Base-by-base conservation (phyloP, 2,113 vertebrate species). In the Oncorhynchus tshawytscha region DNA sequence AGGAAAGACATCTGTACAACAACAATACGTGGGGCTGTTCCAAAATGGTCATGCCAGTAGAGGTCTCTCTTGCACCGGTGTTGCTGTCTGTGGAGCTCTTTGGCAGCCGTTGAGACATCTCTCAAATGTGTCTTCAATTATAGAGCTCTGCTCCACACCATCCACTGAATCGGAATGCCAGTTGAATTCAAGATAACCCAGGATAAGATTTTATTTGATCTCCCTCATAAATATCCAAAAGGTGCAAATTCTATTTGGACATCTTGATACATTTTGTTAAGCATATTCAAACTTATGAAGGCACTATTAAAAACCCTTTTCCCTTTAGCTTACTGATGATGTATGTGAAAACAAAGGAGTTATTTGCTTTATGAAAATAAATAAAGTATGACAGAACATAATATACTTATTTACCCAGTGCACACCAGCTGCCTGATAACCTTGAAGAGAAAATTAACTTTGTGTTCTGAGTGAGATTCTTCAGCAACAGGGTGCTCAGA, bases 121-220 rank as follows among this genome's bases (percentile, higher is more conserved):
- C 78, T 83, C 68, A 81, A 91, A 91, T 91, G 82, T 92, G 90
- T 86, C 84, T 90, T 90, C 88, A 89, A 90, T 91, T 92, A 91
- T 78, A 45, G n/a, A 22, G 77, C 79, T 78, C 76, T 72, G 84
- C 85, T 85, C 88, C 81, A 86, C 87, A 83, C 79, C 81, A 51
- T 86, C 75, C 69, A 81, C 76, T 20, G 79, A 86, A 64, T 70
- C 81, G 88, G 88, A 90, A 91, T 91, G 90, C 91, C 85, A 89
- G 82, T 78, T n/a, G 81, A 83, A 78, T 77, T 73, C 76, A 68
- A 89, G 89, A 88, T 90, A 87, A 88, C 85, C 84, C 80, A 73
- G 11, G 39, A 45, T 45, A 72, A 31, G 2, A 68, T 82, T 86
- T 79, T 83, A 83, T 88, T 90, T 88, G 83, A 88, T 90, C 89